Evolutionary conservation across 2,113 vertebrate genomes (phyloP).

Genomic region (Herpailurus yagouaroundi): DNA sequence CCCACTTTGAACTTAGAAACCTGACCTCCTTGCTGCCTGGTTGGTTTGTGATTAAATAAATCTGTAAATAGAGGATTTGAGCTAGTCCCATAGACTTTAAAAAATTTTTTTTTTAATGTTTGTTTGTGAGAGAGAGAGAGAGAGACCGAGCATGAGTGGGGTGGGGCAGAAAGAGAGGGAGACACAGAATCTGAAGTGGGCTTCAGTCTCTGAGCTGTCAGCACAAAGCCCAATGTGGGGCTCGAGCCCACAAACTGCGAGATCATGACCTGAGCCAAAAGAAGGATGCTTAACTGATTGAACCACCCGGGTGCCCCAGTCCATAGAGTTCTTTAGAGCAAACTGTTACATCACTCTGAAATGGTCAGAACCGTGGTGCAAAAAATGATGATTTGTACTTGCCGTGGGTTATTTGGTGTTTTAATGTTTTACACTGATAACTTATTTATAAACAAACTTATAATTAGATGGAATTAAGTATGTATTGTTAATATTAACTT

Average conservation of each 20-base stretch:
- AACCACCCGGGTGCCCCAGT: too few relatives aligned
- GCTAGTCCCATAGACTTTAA: background rate
- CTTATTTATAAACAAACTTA: constrained; percentile 3
- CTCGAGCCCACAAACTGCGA: too few relatives aligned
- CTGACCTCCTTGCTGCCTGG: background rate
- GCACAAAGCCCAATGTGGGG: too few relatives aligned
- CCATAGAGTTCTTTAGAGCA: background rate
- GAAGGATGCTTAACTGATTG: too few relatives aligned
- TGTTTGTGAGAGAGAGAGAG: too few relatives aligned
- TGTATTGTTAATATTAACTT: background rate
- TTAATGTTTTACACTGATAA: background rate
- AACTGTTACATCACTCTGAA: background rate
- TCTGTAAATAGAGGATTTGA: background rate
- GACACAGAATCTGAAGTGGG: too few relatives aligned
- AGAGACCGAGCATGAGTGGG: too few relatives aligned
- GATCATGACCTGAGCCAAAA: too few relatives aligned
- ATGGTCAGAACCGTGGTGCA: background rate
- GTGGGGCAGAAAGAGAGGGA: too few relatives aligned
- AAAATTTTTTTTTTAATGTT: too few relatives aligned
- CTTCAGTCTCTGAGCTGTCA: too few relatives aligned
- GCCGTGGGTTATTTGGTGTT: background rate
- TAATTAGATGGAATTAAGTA: background rate
- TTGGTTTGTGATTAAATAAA: background rate
- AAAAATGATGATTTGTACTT: background rate
- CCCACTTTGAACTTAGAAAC: background rate